These are phyloP conservation scores for Myopa tessellatipennis DNA, from an alignment of 2,888 invertebrate genomes.

Conservation along the genomic window DNA sequence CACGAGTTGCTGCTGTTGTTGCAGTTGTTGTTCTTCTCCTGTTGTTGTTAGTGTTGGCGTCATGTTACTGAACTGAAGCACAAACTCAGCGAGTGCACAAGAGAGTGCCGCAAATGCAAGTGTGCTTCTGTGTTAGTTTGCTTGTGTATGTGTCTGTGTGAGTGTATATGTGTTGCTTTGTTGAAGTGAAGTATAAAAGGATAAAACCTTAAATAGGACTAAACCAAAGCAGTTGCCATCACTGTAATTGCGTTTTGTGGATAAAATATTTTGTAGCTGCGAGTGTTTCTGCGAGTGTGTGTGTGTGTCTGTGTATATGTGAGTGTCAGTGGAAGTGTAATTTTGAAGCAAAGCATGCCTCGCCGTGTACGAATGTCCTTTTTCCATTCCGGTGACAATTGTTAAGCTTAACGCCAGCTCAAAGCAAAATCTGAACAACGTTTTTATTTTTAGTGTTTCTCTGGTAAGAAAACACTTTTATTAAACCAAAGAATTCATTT, in stretches of 20 bases:
- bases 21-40: not conserved
- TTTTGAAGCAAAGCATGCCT: too few relatives aligned
- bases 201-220: slow-evolving; percentile 19
- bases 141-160: not conserved
- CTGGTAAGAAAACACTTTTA: not conserved
- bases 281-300: not conserved
- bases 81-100: not conserved
- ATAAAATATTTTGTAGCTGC: not conserved
- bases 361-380: not conserved
- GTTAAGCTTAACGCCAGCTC: slow-evolving; percentile 1
- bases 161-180: not conserved
- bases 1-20: not conserved
- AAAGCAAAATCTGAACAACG: not conserved
- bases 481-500: not conserved
- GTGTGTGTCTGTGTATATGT: slow-evolving; percentile 3
- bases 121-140: not conserved
- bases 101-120: not conserved
- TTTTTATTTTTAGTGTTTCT: not conserved
- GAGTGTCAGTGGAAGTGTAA: not conserved
- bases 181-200: slow-evolving; percentile 12
- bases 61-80: not conserved
- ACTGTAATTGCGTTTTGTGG: slow-evolving; percentile 18
- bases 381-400: slow-evolving; percentile 7
- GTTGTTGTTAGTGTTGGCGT: not conserved
- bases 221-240: slow-evolving; percentile 28